These are phyloP conservation scores for Streptopelia turtur DNA, from an alignment of 2,797 vertebrate genomes.

Conservation along the genomic window DNA sequence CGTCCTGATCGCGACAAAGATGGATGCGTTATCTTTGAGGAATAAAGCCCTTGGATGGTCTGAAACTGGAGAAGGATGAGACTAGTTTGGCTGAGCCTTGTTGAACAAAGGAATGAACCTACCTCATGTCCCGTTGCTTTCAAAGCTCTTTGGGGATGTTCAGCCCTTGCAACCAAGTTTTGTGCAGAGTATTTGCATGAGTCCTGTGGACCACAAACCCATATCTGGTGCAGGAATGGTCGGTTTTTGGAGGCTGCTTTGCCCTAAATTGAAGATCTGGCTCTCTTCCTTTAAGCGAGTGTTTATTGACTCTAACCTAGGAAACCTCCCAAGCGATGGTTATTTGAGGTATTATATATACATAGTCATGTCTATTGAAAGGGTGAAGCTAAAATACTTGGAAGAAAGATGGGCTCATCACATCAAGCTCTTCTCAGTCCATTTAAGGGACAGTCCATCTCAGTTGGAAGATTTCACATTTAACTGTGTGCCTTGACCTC, in stretches of 20 bases:
- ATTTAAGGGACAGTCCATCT: neutral
- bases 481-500: neutral
- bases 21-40: neutral
- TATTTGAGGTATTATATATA: neutral
- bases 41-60: neutral
- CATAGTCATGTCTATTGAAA: neutral
- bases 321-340: neutral
- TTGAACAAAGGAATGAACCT: neutral
- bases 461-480: neutral
- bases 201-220: neutral
- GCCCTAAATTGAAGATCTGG: neutral
- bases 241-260: neutral
- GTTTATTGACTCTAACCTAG: neutral
- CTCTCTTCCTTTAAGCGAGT: neutral
- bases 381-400: neutral
- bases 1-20: too few relatives aligned
- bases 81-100: neutral
- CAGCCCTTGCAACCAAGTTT: neutral
- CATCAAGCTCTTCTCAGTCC: neutral
- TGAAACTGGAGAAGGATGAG: neutral
- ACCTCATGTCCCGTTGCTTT: neutral
- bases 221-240: neutral
- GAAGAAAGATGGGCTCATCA: neutral
- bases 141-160: neutral
- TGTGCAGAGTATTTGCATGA: neutral